Evolutionary conservation across 2,888 invertebrate genomes (phyloP).

Genomic region (Drosophila kanekoi): DNA sequence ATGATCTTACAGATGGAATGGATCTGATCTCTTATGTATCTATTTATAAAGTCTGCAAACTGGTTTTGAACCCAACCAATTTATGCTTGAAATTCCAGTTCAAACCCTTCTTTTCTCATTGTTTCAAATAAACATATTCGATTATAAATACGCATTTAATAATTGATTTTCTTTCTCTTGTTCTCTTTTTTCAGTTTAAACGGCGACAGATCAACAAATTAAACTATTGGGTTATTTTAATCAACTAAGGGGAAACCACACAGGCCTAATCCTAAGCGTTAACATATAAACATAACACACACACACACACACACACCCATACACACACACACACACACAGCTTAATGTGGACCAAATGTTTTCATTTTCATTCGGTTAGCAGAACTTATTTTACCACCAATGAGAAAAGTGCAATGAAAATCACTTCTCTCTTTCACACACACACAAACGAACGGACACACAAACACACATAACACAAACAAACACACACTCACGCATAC

Average conservation of each 20-base stretch:
- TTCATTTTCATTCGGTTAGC: neutral
- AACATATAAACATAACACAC: constrained; percentile 8
- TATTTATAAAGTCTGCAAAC: no score
- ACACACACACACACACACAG: constrained; percentile 6
- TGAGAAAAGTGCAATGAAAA: constrained; percentile 4
- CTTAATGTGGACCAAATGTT: constrained; percentile 18
- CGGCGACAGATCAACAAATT: constrained; percentile 45
- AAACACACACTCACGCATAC: constrained; percentile 17
- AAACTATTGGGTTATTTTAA: constrained; percentile 41
- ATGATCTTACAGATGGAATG: no score
- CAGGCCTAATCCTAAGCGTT: constrained; percentile 54
- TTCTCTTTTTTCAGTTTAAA: constrained; percentile 54
- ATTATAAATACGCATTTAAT: neutral
- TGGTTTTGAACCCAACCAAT: no score
- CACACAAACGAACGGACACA: constrained; percentile 21
- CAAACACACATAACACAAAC: constrained; percentile 8
- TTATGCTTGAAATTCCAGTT: no score
- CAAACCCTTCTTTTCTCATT: no score
- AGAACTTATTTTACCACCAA: constrained; percentile 15
- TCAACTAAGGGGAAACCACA: constrained; percentile 44
- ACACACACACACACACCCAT: neutral
- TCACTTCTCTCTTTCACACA: constrained; percentile 11
- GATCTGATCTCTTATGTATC: no score
- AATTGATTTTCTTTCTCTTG: neutral
- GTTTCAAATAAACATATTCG: no score